Evolutionary conservation across 2,113 vertebrate species (phyloP), one percentile per base, ranked within the genome.

Genomic region (Haemorhous mexicanus): DNA sequence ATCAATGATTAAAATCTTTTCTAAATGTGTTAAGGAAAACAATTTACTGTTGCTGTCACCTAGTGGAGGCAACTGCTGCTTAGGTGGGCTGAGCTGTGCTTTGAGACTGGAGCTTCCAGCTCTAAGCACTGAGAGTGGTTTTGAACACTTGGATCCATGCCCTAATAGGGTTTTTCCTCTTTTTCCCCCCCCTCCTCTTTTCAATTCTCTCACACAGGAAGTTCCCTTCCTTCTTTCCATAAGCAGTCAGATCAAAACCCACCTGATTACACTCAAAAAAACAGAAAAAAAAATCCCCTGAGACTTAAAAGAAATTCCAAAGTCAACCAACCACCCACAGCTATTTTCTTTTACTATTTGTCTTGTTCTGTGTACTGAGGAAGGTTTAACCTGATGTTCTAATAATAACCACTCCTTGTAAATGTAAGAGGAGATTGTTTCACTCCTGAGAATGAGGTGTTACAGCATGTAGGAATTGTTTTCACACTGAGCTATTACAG

Each of bases 1-100:
- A 84, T 87, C 83, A 64, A 61, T 6, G 62, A 96, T 68, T 94
- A 89, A 96, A 82, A 94, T 89, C 56, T 93, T 59, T 67, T 49
- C 89, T 89, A 92, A 96, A 92, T 52, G 56, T 21, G n/a, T 84
- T 82, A 80, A 70, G 66, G 91, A 91, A 95, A 95, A 95, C 81
- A 93, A 94, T 96, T 95, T 96, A 93, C 95, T 96, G 90, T 26
- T 94, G 92, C 94, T 95, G 84, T 93, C 93, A 95, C 88, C 96
- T 95, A 97, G 95, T 96, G 94, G 95, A 94, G 89, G 94, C 85
- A 97, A 50, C 24, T 76, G 82, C 89, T 89, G 90, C 89, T 80
- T 13, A 93, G 92, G 82, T 89, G 88, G 87, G 70, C 90, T 15
- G 10, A 3, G 41, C 68, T 64, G 47, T 6, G 11, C 58, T 85